Conservation (phyloP, 1,140 invertebrate species). For the Rhysida immarginata region DNA sequence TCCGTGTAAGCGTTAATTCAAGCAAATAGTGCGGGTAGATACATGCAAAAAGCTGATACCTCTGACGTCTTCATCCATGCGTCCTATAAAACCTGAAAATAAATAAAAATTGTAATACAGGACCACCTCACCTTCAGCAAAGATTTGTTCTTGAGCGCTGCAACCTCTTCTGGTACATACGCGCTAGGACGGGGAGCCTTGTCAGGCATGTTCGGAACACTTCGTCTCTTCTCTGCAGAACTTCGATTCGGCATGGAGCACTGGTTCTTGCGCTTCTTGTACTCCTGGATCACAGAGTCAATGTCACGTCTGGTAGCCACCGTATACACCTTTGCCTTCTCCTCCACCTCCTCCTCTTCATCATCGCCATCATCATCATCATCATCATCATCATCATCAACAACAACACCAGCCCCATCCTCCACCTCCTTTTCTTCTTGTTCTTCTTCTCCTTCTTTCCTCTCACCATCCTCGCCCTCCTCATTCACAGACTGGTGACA, state of each 20-base stretch:
- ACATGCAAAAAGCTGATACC: too few relatives aligned
- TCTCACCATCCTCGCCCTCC: constrained; percentile 12
- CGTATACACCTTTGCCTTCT: constrained; percentile 33
- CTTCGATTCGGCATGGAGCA: constrained; percentile 41
- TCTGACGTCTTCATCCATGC: too few relatives aligned
- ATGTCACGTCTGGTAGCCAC: constrained; percentile 36
- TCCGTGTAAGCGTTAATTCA: too few relatives aligned
- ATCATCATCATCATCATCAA: not conserved
- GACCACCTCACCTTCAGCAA: too few relatives aligned
- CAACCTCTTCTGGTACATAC: constrained; percentile 26
- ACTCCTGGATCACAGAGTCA: constrained; percentile 40
- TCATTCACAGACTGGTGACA: constrained; percentile 3
- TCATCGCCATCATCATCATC: not conserved
- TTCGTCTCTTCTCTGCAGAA: constrained; percentile 17
- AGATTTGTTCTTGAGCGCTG: constrained; percentile 49
- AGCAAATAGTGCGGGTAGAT: too few relatives aligned
- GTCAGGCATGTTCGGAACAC: not conserved
- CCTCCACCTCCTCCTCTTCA: constrained; percentile 10
- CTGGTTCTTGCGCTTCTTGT: constrained; percentile 41
- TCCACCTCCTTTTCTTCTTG: constrained; percentile 3
- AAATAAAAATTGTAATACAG: too few relatives aligned
- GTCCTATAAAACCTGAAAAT: too few relatives aligned
- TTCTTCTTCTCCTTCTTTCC: constrained; percentile 12
- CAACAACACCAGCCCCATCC: not conserved
- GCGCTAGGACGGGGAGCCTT: not conserved